Conservation (phyloP, 2,113 vertebrate species). For the Pseudolaguvia tuberculata region DNA sequence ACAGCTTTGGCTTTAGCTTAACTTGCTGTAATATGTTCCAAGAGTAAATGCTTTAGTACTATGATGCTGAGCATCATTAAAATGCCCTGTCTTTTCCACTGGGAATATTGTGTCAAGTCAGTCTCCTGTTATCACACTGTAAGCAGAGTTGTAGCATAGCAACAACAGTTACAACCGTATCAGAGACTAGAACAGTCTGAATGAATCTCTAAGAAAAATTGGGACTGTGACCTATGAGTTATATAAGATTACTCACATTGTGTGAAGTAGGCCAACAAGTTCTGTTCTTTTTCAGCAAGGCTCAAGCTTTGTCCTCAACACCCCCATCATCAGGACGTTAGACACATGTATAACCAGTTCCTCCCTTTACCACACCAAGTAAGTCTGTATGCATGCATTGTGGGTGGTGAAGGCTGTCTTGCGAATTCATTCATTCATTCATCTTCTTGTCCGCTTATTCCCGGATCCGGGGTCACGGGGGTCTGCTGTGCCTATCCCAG, state of each 20-base stretch:
- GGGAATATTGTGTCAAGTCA: not conserved
- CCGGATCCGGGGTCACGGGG: too few relatives aligned
- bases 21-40: not conserved
- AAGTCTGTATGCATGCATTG: conserved; percentile 42
- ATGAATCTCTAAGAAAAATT: not conserved
- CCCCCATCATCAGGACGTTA: conserved; percentile 32
- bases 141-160: not conserved
- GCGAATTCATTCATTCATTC: not conserved
- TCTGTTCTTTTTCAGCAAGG: conserved; percentile 51
- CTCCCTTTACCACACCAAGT: conserved; percentile 55
- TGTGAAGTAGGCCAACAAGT: conserved; percentile 21
- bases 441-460: too few relatives aligned
- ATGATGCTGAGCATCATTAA: not conserved
- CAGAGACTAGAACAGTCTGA: not conserved
- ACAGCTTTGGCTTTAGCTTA: not conserved
- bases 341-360: too few relatives aligned
- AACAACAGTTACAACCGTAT: not conserved
- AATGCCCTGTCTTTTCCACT: not conserved
- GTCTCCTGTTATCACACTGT: conserved; percentile 3
- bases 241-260: not conserved
- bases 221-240: conserved; percentile 1
- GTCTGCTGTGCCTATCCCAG: too few relatives aligned
- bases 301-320: conserved; percentile 53
- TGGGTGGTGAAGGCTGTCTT: not conserved
- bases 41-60: not conserved